Evolutionary conservation across 1,140 invertebrate genomes (phyloP).

Genomic region (Drosophila arizonae): DNA sequence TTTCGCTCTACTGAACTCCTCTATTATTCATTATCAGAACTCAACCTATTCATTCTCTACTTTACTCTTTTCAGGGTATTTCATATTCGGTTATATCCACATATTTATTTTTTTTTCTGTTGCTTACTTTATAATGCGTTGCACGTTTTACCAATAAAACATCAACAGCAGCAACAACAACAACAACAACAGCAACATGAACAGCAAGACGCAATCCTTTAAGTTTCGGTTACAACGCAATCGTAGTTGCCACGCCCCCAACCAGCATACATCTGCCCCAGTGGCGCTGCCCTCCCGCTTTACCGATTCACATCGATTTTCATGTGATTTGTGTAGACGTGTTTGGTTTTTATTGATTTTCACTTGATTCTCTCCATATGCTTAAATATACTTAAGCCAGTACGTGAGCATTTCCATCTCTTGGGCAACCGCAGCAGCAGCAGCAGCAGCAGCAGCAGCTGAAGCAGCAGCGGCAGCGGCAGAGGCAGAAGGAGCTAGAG

Average conservation of each 20-base stretch:
- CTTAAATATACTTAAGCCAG: slow-evolving; percentile 79
- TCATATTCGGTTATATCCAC: background rate
- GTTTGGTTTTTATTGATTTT: slow-evolving; percentile 81
- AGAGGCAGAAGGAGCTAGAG: slow-evolving; percentile 28
- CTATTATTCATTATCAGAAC: no score
- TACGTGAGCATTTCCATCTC: slow-evolving; percentile 73
- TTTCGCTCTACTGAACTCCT: no score
- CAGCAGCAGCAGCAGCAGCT: slow-evolving; percentile 46
- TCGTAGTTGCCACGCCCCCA: slow-evolving; percentile 11
- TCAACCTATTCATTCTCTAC: no score
- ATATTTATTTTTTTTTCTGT: background rate
- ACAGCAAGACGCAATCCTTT: slow-evolving; percentile 64
- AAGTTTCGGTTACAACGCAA: slow-evolving; percentile 65
- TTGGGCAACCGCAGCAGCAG: slow-evolving; percentile 31
- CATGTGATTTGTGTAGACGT: slow-evolving; percentile 80
- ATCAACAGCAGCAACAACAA: slow-evolving; percentile 45
- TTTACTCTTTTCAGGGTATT: slow-evolving; percentile 9
- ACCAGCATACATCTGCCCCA: background rate
- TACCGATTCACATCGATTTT: slow-evolving; percentile 66
- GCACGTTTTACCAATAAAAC: slow-evolving; percentile 76
- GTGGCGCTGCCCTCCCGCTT: background rate
- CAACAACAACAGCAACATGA: slow-evolving; percentile 49
- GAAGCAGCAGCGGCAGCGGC: slow-evolving; percentile 5
- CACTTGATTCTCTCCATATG: slow-evolving; percentile 80
- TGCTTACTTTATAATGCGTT: slow-evolving; percentile 60